Evolutionary conservation across 1,140 invertebrate genomes (phyloP).

Genomic region (Neodiprion pinetum): DNA sequence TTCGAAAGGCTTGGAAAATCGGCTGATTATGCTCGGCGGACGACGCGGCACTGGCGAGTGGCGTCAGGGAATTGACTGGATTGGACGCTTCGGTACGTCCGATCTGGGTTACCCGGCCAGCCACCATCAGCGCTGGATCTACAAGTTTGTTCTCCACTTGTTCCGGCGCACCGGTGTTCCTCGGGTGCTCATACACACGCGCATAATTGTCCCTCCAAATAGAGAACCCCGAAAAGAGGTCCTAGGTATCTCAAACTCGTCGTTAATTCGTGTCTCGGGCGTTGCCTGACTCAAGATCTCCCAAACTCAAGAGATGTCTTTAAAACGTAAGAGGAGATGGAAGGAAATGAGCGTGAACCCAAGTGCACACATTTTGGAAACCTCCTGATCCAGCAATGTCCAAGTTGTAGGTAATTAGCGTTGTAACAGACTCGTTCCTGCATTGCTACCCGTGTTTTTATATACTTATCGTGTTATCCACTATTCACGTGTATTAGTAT

Average conservation of each 20-base stretch:
- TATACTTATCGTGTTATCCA: background rate
- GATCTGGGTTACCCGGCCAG: slow-evolving; percentile 65
- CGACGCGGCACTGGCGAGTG: slow-evolving; percentile 52
- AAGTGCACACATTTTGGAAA: background rate
- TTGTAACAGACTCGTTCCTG: background rate
- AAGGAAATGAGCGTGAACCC: background rate
- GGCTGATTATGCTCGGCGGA: slow-evolving; percentile 39
- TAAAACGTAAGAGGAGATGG: background rate
- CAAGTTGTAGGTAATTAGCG: background rate
- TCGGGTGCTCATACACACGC: slow-evolving; percentile 12
- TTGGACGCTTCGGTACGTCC: slow-evolving; percentile 37
- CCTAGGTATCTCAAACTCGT: background rate
- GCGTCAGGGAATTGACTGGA: slow-evolving; percentile 47
- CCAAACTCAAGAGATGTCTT: background rate
- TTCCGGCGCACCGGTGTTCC: slow-evolving; percentile 36
- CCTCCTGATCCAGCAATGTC: background rate
- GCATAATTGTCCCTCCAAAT: background rate
- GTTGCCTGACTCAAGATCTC: background rate
- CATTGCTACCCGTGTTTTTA: background rate
- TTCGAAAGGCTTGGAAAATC: background rate
- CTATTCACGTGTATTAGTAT: background rate
- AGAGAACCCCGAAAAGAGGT: background rate
- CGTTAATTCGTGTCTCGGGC: background rate
- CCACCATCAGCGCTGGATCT: slow-evolving; percentile 26
- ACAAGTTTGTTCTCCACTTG: slow-evolving; percentile 1